Conservation (phyloP, 2,797 vertebrate species). For the Sardinella longiceps region DNA sequence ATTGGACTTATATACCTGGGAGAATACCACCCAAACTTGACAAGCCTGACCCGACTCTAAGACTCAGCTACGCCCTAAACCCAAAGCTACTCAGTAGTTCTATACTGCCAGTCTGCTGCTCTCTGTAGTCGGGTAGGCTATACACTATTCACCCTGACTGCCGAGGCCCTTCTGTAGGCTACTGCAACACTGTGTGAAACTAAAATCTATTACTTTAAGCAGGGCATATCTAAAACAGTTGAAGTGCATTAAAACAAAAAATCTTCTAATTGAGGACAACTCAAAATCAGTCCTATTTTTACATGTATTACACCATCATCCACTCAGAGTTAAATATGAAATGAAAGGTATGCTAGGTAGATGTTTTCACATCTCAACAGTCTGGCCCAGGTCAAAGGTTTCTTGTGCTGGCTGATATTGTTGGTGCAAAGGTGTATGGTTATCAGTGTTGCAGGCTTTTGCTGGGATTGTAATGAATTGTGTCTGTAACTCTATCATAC, state of each 20-base stretch:
- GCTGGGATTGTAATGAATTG: not conserved
- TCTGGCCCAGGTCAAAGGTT: not conserved
- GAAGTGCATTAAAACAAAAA: not conserved
- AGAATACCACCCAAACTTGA: too few relatives aligned
- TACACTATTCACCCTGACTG: not conserved
- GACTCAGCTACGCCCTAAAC: not conserved
- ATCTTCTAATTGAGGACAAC: not conserved
- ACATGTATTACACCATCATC: not conserved
- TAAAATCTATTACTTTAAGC: not conserved
- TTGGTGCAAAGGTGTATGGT: not conserved
- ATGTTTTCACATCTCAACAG: not conserved
- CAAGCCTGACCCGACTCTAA: not conserved
- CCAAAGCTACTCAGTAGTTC: not conserved
- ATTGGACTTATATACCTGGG: too few relatives aligned
- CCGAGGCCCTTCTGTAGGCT: not conserved
- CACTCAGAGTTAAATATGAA: not conserved
- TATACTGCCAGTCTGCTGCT: not conserved
- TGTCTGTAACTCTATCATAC: not conserved
- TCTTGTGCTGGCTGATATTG: not conserved
- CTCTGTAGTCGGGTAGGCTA: slow-evolving; percentile 5
- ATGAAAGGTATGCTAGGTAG: not conserved
- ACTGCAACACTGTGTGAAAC: not conserved
- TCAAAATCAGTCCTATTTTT: not conserved
- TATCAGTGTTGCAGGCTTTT: not conserved
- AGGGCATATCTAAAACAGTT: not conserved